A percentile compares a stretch with the other conserved stretches of the same genome.
Conservation (phyloP, 2,797 vertebrate species). For the Scolopax rusticola region DNA sequence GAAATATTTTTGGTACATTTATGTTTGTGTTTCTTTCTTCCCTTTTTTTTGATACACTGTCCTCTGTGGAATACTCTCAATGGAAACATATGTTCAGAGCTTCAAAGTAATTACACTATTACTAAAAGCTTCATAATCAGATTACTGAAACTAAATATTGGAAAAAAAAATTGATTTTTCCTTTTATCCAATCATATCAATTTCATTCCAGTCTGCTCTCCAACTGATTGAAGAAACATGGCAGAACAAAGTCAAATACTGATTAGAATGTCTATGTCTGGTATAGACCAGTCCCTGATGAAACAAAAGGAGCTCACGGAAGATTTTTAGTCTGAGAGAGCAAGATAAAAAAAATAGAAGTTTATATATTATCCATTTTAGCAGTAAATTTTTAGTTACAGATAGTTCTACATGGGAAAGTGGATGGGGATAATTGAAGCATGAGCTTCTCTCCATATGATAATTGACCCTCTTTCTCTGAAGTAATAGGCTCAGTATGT, state of each 20-base stretch:
- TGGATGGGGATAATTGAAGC: not conserved
- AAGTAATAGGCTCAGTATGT: not conserved
- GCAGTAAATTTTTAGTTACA: not conserved
- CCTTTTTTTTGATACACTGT: conserved; percentile 51
- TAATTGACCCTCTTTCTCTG: not conserved
- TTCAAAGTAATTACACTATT: conserved; percentile 81
- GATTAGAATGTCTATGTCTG: not conserved
- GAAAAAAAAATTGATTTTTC: conserved; percentile 80
- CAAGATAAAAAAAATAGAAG: not conserved
- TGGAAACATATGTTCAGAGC: conserved; percentile 79
- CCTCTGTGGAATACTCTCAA: conserved; percentile 70
- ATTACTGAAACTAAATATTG: conserved; percentile 78
- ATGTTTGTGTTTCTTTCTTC: conserved; percentile 55
- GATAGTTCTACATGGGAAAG: not conserved
- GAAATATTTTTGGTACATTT: conserved; percentile 9
- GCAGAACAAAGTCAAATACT: conserved; percentile 64
- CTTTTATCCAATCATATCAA: conserved; percentile 76
- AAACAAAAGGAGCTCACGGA: not conserved
- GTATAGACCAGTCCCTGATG: not conserved
- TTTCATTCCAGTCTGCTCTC: conserved; percentile 64
- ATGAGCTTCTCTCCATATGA: not conserved
- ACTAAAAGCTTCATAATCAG: conserved; percentile 84
- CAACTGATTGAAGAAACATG: conserved; percentile 70
- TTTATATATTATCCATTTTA: not conserved
- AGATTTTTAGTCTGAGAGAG: not conserved